phyloP scores from a whole-genome alignment of 2,797 vertebrate species.

The Alosa sapidissima region DNA sequence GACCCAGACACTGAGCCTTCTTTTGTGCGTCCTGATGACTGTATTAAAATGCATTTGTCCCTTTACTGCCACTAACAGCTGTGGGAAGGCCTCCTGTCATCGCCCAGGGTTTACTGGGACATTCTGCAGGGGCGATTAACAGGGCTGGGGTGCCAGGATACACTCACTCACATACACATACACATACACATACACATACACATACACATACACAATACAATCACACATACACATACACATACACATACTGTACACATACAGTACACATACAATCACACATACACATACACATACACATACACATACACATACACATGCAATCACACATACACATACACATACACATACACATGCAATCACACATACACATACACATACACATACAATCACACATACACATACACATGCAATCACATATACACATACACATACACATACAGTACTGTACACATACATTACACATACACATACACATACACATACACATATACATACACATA shows the following conservation, averaged over 20 bases:
- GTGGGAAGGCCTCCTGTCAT: slow-evolving; percentile 15
- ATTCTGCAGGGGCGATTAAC: slow-evolving; percentile 20
- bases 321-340: background rate
- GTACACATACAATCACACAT: too few relatives aligned
- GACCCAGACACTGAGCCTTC: background rate
- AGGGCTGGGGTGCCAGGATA: background rate
- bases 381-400: background rate
- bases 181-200: background rate
- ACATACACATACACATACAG: too few relatives aligned
- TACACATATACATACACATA: background rate
- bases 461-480: background rate
- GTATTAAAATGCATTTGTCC: slow-evolving; percentile 21
- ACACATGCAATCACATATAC: background rate
- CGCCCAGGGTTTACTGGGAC: slow-evolving; percentile 1
- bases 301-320: background rate
- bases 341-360: background rate
- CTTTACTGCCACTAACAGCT: slow-evolving; percentile 5
- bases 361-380: background rate
- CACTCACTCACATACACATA: background rate
- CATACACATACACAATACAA: background rate
- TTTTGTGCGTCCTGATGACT: slow-evolving; percentile 5
- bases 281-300: too few relatives aligned
- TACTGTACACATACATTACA: too few relatives aligned
- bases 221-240: background rate
- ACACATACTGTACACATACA: background rate